A percentile compares a stretch with the other conserved stretches of the same genome.
Evolutionary conservation across 1,140 invertebrate species (phyloP).

Genomic region (Papilio aristodemus): DNA sequence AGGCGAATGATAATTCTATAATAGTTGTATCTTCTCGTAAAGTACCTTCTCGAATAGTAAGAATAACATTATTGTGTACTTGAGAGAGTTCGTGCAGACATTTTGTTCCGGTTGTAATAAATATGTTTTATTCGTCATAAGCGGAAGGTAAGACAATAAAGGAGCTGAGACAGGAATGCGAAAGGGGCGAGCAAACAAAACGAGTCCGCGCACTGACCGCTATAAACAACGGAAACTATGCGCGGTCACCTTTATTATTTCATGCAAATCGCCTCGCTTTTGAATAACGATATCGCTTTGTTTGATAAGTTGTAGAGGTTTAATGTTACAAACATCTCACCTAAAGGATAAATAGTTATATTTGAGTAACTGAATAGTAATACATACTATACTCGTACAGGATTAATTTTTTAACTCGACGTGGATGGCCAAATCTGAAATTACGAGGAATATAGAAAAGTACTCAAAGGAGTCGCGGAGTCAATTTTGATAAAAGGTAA

Average conservation of each 20-base stretch:
- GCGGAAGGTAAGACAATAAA: constrained; percentile 78
- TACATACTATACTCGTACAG: too few relatives aligned
- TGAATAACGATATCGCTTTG: constrained; percentile 56
- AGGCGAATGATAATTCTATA: too few relatives aligned
- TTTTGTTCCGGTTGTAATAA: constrained; percentile 62
- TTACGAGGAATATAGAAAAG: too few relatives aligned
- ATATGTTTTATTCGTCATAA: constrained; percentile 71
- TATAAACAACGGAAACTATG: constrained; percentile 77
- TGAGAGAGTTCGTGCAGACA: constrained; percentile 45
- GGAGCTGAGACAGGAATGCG: constrained; percentile 71
- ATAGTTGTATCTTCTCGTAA: neutral
- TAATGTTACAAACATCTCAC: constrained; percentile 37
- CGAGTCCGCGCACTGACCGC: constrained; percentile 65
- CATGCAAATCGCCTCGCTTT: constrained; percentile 69
- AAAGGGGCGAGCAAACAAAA: constrained; percentile 61
- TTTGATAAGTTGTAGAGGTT: constrained; percentile 52
- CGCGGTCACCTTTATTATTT: constrained; percentile 78
- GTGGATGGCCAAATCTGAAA: too few relatives aligned
- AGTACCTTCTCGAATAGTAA: too few relatives aligned
- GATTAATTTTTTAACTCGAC: too few relatives aligned
- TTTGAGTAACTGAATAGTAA: too few relatives aligned
- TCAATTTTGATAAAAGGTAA: too few relatives aligned
- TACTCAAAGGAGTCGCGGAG: too few relatives aligned
- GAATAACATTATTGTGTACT: constrained; percentile 29
- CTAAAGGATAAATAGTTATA: too few relatives aligned